These are phyloP conservation scores for Tetragnatha versicolor DNA, from an alignment of 1,140 invertebrate genomes.

Conservation along the genomic window DNA sequence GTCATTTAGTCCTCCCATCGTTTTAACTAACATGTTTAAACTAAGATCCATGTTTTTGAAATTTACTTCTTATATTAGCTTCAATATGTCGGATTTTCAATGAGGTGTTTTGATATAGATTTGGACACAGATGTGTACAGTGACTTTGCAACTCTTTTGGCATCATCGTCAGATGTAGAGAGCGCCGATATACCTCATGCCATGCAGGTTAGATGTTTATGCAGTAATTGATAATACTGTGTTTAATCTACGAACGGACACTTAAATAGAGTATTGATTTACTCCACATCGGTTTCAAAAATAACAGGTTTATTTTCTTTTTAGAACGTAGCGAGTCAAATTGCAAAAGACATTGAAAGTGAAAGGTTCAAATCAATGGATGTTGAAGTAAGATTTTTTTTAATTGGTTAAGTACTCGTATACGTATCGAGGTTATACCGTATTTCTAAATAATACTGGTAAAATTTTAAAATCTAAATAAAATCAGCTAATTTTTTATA, in stretches of 20 bases:
- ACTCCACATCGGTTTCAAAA: not conserved
- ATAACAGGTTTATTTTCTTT: slow-evolving; percentile 59
- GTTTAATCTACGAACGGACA: not conserved
- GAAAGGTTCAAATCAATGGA: slow-evolving; percentile 66
- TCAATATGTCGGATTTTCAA: too few species aligned
- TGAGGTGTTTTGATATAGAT: slow-evolving; percentile 64
- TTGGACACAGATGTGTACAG: slow-evolving; percentile 70
- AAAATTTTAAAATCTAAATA: not conserved
- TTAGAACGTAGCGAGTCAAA: slow-evolving; percentile 67
- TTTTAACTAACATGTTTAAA: too few species aligned
- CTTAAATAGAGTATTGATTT: not conserved
- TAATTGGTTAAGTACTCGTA: not conserved
- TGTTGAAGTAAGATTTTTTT: not conserved
- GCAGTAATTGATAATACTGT: too few species aligned
- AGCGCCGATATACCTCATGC: slow-evolving; percentile 73
- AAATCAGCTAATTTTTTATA: not conserved
- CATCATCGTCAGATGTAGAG: slow-evolving; percentile 72
- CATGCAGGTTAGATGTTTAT: slow-evolving; percentile 63
- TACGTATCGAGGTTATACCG: not conserved
- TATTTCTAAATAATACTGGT: not conserved
- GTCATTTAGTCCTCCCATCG: too few species aligned
- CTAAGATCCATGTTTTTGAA: too few species aligned
- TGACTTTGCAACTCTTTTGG: slow-evolving; percentile 73
- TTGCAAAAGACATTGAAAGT: slow-evolving; percentile 65
- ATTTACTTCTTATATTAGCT: too few species aligned